Percentiles rank a stretch among this genome's conserved stretches.
Evolutionary conservation across 92 coral and sea anemone species (phyloP).

Genomic region (Zoanthus sociatus): DNA sequence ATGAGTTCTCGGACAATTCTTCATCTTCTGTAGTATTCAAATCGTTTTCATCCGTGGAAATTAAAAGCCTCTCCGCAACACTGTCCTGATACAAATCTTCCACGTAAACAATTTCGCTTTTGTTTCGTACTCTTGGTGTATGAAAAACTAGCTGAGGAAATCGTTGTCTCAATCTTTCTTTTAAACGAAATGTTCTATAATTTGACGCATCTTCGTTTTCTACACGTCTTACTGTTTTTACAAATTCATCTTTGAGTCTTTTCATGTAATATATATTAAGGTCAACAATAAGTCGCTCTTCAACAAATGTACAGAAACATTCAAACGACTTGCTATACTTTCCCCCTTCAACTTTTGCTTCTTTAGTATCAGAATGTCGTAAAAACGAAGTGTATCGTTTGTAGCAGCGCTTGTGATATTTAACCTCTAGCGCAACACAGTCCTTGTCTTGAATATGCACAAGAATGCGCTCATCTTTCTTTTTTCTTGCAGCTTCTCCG

Average conservation of each 20-base stretch:
- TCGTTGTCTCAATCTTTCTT: slow-evolving; percentile 31
- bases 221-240: slow-evolving; percentile 52
- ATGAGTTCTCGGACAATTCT: background rate
- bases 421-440: slow-evolving; percentile 58
- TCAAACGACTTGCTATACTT: slow-evolving; percentile 51
- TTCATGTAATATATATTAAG: slow-evolving; percentile 52
- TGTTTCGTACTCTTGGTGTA: slow-evolving; percentile 42
- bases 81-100: slow-evolving; percentile 17
- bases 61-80: background rate
- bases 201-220: slow-evolving; percentile 60
- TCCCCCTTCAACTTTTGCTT: background rate
- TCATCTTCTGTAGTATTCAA: slow-evolving; percentile 3
- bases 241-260: slow-evolving; percentile 52
- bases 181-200: slow-evolving; percentile 52
- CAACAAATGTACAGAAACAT: slow-evolving; percentile 42
- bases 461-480: slow-evolving; percentile 60
- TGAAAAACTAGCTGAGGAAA: slow-evolving; percentile 64
- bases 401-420: slow-evolving; percentile 51
- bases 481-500: slow-evolving; percentile 58
- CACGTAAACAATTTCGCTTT: slow-evolving; percentile 51
- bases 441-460: slow-evolving; percentile 57
- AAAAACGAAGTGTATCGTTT: slow-evolving; percentile 50
- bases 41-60: background rate
- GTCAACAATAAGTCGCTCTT: slow-evolving; percentile 36
- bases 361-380: slow-evolving; percentile 37